Evolutionary conservation across 1,140 invertebrate genomes (phyloP), one percentile per base, ranked within the genome.

Genomic region (Frieseomelitta varia): DNA sequence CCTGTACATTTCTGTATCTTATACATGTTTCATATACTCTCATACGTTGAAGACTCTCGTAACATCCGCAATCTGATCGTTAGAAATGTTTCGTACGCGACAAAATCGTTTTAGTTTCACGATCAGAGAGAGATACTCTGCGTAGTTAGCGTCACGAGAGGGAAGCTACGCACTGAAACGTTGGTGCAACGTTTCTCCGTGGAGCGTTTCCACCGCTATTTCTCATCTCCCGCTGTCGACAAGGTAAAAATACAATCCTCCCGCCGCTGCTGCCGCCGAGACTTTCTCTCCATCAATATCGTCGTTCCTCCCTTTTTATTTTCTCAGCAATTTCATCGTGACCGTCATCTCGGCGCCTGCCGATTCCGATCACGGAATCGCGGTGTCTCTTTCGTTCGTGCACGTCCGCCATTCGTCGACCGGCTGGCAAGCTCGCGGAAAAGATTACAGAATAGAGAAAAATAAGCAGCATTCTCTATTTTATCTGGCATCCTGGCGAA

Each of bases 201-300:
- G 73, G 53, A 56, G 8, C 39, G 8, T 6, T 47, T n/a, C 27
- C n/a, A 51, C 30, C 11, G 56, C 79, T 81, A 85, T 87, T 87
- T 87, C 79, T 87, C 77, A 81, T 85, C 85, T 87, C 74, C 85
- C 86, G 87, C 87, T 88, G 90, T 92, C 91, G 88, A 89, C 90
- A 87, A 75, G 73, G 86, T 87, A 91, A 73, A 81, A 81, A 92
- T 90, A 89, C 87, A 79, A 72, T 80, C 74, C 86, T 79, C 80
- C 56, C 75, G 53, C 56, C 75, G 53, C 68, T 76, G 81, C 55
- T 63, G 2, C 61, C 56, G n/a, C n/a, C 10, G n/a, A 19, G 63
- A 55, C 67, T 82, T 39, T 55, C 71, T 65, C 56, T n/a, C 75
- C 69, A 14, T 71, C 76, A 56, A 74, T 84, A 69, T 75, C 85